A percentile compares a stretch with the other conserved stretches of the same genome.
These are phyloP conservation scores for Pyrochroa serraticornis DNA, from an alignment of 2,888 invertebrate species.

Conservation along the genomic window DNA sequence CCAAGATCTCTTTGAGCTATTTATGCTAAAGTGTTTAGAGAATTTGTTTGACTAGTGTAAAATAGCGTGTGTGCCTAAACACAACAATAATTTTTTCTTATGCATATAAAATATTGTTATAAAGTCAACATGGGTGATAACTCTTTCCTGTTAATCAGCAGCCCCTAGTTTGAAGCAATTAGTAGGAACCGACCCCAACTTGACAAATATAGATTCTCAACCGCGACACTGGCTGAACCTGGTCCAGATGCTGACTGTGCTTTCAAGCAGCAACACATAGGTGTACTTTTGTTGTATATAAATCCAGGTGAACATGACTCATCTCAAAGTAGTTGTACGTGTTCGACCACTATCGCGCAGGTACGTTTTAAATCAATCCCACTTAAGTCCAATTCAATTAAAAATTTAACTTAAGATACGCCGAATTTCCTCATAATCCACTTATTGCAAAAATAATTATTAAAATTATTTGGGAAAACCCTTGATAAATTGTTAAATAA, in stretches of 20 bases:
- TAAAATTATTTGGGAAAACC: too few relatives aligned
- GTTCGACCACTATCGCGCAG: slow-evolving; percentile 69
- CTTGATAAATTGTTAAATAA: neutral
- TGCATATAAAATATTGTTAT: too few relatives aligned
- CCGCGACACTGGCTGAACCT: slow-evolving; percentile 28
- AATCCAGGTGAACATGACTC: slow-evolving; percentile 59
- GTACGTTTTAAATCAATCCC: slow-evolving; percentile 54
- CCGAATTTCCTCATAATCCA: neutral
- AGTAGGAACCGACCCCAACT: neutral
- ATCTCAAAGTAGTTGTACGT: slow-evolving; percentile 69
- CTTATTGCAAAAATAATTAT: too few relatives aligned
- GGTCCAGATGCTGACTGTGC: slow-evolving; percentile 26
- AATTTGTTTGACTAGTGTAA: too few relatives aligned
- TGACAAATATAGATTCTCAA: slow-evolving; percentile 25
- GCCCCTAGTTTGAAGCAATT: neutral
- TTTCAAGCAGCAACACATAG: neutral
- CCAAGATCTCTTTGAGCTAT: too few relatives aligned
- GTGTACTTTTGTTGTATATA: slow-evolving; percentile 12
- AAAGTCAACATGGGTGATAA: too few relatives aligned
- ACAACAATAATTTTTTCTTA: too few relatives aligned
- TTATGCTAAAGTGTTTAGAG: too few relatives aligned
- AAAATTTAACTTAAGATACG: neutral
- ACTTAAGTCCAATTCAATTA: too few relatives aligned
- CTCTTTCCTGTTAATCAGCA: too few relatives aligned
- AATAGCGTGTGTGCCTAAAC: too few relatives aligned